Evolutionary conservation across 2,888 invertebrate genomes (phyloP).

Genomic region (Adelphocoris suturalis): DNA sequence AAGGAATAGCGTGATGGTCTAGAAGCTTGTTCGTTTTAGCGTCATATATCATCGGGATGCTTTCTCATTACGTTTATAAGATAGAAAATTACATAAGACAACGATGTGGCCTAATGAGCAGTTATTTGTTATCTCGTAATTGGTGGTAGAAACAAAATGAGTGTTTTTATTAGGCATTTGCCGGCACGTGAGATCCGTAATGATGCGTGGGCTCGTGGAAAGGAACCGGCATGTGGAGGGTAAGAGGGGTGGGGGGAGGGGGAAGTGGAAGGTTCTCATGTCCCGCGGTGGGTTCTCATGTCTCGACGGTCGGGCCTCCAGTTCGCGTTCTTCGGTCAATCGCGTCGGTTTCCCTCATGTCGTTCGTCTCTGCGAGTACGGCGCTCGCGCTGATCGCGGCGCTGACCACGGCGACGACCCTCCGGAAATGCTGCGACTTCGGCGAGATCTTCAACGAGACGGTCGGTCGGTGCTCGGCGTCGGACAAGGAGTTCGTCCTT

Average conservation of each 20-base stretch:
- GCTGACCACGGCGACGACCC: constrained; percentile 5
- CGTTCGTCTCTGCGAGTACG: constrained; percentile 26
- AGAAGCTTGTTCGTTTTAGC: no score
- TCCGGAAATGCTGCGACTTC: constrained; percentile 58
- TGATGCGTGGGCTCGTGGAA: not conserved
- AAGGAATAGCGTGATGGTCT: no score
- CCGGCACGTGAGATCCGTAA: not conserved
- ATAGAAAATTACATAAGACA: no score
- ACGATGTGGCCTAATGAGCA: no score
- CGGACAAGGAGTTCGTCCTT: constrained; percentile 29
- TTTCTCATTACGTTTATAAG: no score
- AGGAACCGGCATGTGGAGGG: not conserved
- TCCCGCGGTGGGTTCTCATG: not conserved
- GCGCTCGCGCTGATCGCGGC: constrained; percentile 3
- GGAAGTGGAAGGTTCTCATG: not conserved
- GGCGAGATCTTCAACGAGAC: constrained; percentile 60
- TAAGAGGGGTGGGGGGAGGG: not conserved
- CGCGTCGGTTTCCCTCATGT: not conserved
- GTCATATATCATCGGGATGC: no score
- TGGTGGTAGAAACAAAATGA: not conserved
- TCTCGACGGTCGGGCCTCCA: not conserved
- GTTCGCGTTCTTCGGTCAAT: not conserved
- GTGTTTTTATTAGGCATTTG: not conserved
- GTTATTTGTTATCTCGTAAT: no score
- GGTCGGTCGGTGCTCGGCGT: not conserved